phyloP scores from a whole-genome alignment of 2,113 vertebrate genomes.

The Ginglymostoma cirratum region DNA sequence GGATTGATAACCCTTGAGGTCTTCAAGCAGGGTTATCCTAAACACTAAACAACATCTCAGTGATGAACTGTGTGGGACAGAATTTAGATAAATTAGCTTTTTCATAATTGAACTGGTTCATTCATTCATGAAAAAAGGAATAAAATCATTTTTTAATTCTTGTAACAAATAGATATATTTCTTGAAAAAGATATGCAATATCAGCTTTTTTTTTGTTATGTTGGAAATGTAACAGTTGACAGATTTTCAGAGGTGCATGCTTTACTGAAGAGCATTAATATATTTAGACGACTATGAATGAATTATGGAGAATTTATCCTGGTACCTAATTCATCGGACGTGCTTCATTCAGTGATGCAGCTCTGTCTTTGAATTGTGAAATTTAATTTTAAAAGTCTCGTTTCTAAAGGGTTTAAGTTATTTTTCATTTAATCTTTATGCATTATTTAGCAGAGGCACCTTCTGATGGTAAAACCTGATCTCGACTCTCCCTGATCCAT shows the following conservation, averaged over 20 bases:
- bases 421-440: conserved; percentile 12
- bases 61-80: not conserved
- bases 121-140: conserved; percentile 8
- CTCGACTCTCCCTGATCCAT: not conserved
- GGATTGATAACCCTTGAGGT: conserved; percentile 13
- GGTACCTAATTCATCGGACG: not conserved
- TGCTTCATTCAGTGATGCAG: not conserved
- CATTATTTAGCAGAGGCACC: not conserved
- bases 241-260: conserved; percentile 15
- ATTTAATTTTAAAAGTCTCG: not conserved
- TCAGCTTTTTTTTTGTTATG: not conserved
- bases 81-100: not conserved
- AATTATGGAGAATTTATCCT: conserved; percentile 16
- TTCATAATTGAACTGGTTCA: not conserved
- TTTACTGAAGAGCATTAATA: conserved; percentile 13
- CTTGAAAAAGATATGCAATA: conserved; percentile 18
- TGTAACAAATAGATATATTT: conserved; percentile 13
- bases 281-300: not conserved
- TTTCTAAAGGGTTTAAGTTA: not conserved
- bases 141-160: conserved; percentile 28
- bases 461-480: not conserved
- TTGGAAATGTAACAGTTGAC: conserved; percentile 12
- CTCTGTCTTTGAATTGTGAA: not conserved
- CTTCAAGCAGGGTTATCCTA: not conserved
- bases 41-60: not conserved